Conservation (phyloP, 2,888 invertebrate genomes). For the Brachylomia viminalis region DNA sequence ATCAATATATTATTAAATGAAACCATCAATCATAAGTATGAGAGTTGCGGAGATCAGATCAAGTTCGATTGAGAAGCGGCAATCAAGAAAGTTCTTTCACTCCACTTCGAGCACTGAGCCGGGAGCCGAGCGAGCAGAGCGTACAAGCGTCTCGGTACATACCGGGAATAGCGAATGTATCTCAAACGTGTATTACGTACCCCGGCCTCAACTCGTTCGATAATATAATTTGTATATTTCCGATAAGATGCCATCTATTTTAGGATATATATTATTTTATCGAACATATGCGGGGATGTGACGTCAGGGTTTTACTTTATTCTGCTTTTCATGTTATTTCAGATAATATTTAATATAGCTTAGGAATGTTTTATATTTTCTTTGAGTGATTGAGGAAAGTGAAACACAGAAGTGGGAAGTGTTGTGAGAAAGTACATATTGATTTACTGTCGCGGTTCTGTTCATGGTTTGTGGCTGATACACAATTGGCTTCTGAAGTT, state of each 20-base stretch:
- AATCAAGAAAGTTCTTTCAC: conserved; percentile 29
- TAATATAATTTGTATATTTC: conserved; percentile 49
- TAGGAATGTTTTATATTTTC: conserved; percentile 2
- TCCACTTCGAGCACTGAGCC: background rate
- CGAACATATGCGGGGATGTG: background rate
- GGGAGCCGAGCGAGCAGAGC: conserved; percentile 5
- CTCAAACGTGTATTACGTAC: conserved; percentile 25
- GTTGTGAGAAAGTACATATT: background rate
- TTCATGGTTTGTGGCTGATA: background rate
- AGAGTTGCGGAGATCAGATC: conserved; percentile 7
- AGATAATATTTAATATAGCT: background rate
- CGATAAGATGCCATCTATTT: conserved; percentile 39
- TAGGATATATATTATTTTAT: conserved; percentile 23
- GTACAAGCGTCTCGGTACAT: background rate
- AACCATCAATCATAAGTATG: background rate
- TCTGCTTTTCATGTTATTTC: conserved; percentile 33
- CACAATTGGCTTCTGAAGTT: background rate
- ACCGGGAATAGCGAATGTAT: background rate
- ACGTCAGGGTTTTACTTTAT: conserved; percentile 30
- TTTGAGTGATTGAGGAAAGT: conserved; percentile 18
- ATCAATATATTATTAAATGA: background rate
- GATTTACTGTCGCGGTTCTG: background rate
- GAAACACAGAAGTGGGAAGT: conserved; percentile 4
- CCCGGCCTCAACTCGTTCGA: conserved; percentile 29
- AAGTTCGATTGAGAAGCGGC: conserved; percentile 21